These are phyloP conservation scores for Orthonevra nobilis DNA, from an alignment of 2,888 invertebrate species.

Conservation along the genomic window DNA sequence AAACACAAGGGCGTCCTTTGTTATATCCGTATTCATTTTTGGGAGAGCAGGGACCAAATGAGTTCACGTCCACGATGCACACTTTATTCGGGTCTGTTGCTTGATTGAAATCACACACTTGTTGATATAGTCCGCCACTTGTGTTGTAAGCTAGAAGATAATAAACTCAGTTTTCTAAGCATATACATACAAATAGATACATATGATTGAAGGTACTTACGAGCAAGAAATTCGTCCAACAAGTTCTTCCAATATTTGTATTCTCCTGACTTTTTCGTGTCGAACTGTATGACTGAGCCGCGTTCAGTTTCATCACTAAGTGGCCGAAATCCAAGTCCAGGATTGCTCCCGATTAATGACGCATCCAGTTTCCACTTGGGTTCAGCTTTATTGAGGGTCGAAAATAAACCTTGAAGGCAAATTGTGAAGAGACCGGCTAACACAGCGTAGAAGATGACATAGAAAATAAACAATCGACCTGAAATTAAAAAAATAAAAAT, in stretches of 20 bases:
- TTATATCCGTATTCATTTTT: conserved; percentile 85
- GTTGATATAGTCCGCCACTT: conserved; percentile 81
- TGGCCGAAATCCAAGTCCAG: conserved; percentile 86
- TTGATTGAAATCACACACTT: conserved; percentile 82
- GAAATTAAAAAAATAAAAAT: conserved; percentile 75
- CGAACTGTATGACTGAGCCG: conserved; percentile 84
- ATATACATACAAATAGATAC: not conserved
- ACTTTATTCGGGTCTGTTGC: conserved; percentile 80
- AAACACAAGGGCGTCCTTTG: conserved; percentile 89
- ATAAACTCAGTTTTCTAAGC: no score
- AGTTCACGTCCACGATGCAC: conserved; percentile 81
- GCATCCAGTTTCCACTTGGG: conserved; percentile 88
- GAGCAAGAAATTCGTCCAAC: conserved; percentile 82
- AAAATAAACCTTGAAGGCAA: conserved; percentile 91
- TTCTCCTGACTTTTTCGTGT: conserved; percentile 81
- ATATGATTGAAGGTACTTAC: conserved; percentile 80
- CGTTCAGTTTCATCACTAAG: conserved; percentile 81
- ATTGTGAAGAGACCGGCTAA: conserved; percentile 91
- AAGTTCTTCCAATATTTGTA: conserved; percentile 82
- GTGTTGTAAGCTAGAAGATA: conserved; percentile 78
- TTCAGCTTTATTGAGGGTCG: conserved; percentile 84
- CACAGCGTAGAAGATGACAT: conserved; percentile 91
- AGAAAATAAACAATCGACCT: conserved; percentile 92
- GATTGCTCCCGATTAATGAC: conserved; percentile 87
- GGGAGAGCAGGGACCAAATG: conserved; percentile 82